These are phyloP conservation scores for Albula goreensis DNA, from an alignment of 2,113 vertebrate genomes.

Conservation along the genomic window DNA sequence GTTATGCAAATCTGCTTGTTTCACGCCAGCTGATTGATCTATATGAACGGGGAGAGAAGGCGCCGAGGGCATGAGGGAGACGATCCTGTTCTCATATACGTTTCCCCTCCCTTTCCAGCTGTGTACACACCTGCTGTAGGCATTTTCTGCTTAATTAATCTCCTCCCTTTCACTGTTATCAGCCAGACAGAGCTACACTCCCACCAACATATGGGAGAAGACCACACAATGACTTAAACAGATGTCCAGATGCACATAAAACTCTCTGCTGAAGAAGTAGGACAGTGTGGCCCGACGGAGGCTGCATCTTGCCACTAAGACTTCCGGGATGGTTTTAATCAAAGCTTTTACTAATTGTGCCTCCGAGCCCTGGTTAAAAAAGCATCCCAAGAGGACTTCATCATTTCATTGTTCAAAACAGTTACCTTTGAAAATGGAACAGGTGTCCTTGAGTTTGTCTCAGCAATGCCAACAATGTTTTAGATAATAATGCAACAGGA, in stretches of 20 bases:
- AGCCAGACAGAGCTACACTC: constrained; percentile 27
- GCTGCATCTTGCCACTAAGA: neutral
- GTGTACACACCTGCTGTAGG: neutral
- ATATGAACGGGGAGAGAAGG: neutral
- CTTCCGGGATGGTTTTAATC: neutral
- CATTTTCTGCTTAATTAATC: neutral
- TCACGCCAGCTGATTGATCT: neutral
- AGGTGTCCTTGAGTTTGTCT: neutral
- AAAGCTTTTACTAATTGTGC: neutral
- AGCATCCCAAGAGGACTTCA: neutral
- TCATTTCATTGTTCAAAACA: neutral
- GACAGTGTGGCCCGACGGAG: neutral
- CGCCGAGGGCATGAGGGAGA: neutral
- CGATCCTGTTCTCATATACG: neutral
- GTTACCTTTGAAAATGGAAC: neutral
- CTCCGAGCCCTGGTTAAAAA: neutral
- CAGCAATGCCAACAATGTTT: neutral
- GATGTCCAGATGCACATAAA: constrained; percentile 29
- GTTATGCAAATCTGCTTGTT: too few species aligned
- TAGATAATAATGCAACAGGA: neutral
- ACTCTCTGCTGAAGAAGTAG: neutral
- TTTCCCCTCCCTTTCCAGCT: neutral
- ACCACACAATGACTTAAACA: constrained; percentile 27
- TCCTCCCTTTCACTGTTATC: neutral
- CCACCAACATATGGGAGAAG: constrained; percentile 31